These are phyloP conservation scores for Pseudomyrmex cubaensis DNA, from an alignment of 1,140 invertebrate species.

Conservation along the genomic window DNA sequence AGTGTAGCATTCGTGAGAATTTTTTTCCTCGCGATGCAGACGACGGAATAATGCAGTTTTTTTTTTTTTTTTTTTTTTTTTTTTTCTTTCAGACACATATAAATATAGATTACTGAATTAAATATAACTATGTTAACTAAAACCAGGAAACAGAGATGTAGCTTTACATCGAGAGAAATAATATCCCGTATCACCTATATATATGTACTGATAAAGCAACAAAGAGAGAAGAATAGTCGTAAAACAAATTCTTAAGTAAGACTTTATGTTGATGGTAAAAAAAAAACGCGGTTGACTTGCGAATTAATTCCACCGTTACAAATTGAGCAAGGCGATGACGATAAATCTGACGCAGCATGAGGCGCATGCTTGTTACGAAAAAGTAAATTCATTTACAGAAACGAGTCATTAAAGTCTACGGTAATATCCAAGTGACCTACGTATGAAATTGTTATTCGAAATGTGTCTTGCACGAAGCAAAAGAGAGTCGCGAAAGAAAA, in stretches of 20 bases:
- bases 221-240: background rate
- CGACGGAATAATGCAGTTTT: no score
- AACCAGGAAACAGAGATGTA: background rate
- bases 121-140: background rate
- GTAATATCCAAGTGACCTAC: conserved; percentile 61
- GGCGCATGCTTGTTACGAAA: conserved; percentile 42
- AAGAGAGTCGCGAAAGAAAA: background rate
- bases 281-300: background rate
- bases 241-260: background rate
- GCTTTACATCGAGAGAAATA: background rate
- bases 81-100: no score
- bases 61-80: no score
- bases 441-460: conserved; percentile 64
- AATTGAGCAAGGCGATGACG: background rate
- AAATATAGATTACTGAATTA: conserved; percentile 2
- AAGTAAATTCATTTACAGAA: conserved; percentile 60
- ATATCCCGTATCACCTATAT: background rate
- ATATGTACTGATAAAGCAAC: background rate
- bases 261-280: background rate
- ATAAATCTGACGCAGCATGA: conserved; percentile 41
- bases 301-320: conserved; percentile 49
- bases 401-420: conserved; percentile 53
- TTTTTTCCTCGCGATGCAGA: background rate
- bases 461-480: conserved; percentile 43
- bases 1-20: conserved; percentile 1